Conservation (phyloP, 2,888 invertebrate genomes). For the Elmis aenea region DNA sequence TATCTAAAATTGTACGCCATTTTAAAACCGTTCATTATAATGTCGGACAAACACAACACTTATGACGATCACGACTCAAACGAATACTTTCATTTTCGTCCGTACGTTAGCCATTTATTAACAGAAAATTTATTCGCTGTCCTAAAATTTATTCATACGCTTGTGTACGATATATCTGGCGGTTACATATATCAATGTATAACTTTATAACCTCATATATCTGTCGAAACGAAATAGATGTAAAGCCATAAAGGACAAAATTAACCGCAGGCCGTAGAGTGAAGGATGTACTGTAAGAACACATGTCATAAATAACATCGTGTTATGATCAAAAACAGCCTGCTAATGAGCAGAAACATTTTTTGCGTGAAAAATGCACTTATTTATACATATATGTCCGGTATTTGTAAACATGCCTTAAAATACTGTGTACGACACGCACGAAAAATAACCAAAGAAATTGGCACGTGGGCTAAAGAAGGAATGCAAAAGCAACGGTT, state of each 20-base stretch:
- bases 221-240: conserved; percentile 2
- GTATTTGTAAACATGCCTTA: too few species aligned
- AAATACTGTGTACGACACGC: not conserved
- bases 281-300: conserved; percentile 7
- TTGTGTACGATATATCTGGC: too few species aligned
- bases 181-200: too few species aligned
- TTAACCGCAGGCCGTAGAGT: conserved; percentile 7
- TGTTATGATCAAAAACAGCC: conserved; percentile 5
- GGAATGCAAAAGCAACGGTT: conserved; percentile 10
- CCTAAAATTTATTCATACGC: too few species aligned
- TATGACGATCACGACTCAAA: too few species aligned
- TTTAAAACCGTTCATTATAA: too few species aligned
- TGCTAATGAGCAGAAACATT: conserved; percentile 6
- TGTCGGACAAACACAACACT: too few species aligned
- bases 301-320: conserved; percentile 5
- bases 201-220: conserved; percentile 6
- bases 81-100: too few species aligned
- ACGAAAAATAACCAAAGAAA: conserved; percentile 2
- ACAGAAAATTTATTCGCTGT: too few species aligned
- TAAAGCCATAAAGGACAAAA: conserved; percentile 2
- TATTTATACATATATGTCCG: conserved; percentile 4
- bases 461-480: conserved; percentile 11
- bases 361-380: conserved; percentile 4
- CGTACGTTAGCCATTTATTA: too few species aligned
- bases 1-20: too few species aligned